Evolutionary conservation across 2,888 invertebrate species (phyloP).

Genomic region (Selenia dentaria): DNA sequence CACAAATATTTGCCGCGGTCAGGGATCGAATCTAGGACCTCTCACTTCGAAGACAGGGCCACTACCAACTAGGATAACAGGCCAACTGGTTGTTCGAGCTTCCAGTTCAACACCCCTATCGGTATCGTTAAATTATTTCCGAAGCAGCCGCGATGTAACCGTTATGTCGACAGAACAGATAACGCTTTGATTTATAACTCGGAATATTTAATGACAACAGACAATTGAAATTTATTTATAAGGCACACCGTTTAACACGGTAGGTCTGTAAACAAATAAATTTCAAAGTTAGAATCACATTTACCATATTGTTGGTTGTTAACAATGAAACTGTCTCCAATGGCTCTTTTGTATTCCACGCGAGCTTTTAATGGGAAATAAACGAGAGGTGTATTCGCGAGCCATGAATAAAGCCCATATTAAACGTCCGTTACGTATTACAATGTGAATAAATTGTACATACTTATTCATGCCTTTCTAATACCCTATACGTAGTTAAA

Average conservation of each 20-base stretch:
- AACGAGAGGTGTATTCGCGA: slow-evolving; percentile 28
- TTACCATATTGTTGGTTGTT: slow-evolving; percentile 65
- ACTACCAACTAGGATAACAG: no score
- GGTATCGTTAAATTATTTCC: slow-evolving; percentile 74
- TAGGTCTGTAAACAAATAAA: slow-evolving; percentile 62
- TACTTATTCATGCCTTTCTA: slow-evolving; percentile 14
- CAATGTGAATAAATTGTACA: slow-evolving; percentile 23
- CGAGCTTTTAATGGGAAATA: slow-evolving; percentile 51
- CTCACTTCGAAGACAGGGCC: no score
- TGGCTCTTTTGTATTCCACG: slow-evolving; percentile 67
- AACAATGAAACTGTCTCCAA: slow-evolving; percentile 60
- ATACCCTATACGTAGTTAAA: slow-evolving; percentile 6
- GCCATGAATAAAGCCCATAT: slow-evolving; percentile 23
- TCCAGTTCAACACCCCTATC: slow-evolving; percentile 59
- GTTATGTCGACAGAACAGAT: slow-evolving; percentile 69
- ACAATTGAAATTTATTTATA: slow-evolving; percentile 83
- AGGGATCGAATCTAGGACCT: no score
- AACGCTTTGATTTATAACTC: slow-evolving; percentile 79
- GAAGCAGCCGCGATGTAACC: slow-evolving; percentile 67
- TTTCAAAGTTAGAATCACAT: slow-evolving; percentile 69
- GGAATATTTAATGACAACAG: slow-evolving; percentile 79
- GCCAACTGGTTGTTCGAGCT: slow-evolving; percentile 37
- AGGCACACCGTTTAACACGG: slow-evolving; percentile 65
- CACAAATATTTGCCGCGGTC: no score
- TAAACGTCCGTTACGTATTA: slow-evolving; percentile 22